phyloP scores from a whole-genome alignment of 2,797 vertebrate genomes.

The Tragelaphus eurycerus region DNA sequence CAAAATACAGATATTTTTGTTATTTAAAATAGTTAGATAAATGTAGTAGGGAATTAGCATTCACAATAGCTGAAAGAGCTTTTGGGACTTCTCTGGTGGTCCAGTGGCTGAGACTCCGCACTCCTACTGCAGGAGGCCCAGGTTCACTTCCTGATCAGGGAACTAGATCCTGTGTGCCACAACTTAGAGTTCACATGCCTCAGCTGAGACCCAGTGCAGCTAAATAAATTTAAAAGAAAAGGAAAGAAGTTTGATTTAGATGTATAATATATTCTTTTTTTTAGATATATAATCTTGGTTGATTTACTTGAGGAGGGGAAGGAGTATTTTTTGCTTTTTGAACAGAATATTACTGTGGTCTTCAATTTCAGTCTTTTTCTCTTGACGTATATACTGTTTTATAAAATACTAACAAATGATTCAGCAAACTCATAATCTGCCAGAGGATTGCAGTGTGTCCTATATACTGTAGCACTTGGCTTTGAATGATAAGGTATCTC shows the following conservation, averaged over 20 bases:
- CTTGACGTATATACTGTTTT: background rate
- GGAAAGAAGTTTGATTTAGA: background rate
- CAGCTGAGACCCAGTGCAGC: background rate
- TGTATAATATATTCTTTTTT: background rate
- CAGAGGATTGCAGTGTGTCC: background rate
- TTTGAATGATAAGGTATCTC: background rate
- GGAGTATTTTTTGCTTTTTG: background rate
- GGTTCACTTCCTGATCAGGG: background rate
- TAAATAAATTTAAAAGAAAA: background rate
- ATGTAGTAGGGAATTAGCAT: background rate
- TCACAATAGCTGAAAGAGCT: background rate
- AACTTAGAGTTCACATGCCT: background rate
- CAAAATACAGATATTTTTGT: background rate
- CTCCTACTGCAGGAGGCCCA: background rate
- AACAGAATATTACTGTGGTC: background rate
- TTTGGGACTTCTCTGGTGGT: background rate
- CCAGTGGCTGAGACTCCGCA: background rate
- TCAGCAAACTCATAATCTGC: conserved; percentile 25
- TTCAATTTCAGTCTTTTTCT: conserved; percentile 3
- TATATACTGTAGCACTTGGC: background rate
- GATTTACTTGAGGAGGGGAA: background rate
- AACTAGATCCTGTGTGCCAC: background rate
- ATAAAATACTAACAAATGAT: background rate
- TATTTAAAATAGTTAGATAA: background rate
- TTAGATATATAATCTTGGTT: background rate